Evolutionary conservation across 2,888 invertebrate species (phyloP).

Genomic region (Sympetrum striolatum): DNA sequence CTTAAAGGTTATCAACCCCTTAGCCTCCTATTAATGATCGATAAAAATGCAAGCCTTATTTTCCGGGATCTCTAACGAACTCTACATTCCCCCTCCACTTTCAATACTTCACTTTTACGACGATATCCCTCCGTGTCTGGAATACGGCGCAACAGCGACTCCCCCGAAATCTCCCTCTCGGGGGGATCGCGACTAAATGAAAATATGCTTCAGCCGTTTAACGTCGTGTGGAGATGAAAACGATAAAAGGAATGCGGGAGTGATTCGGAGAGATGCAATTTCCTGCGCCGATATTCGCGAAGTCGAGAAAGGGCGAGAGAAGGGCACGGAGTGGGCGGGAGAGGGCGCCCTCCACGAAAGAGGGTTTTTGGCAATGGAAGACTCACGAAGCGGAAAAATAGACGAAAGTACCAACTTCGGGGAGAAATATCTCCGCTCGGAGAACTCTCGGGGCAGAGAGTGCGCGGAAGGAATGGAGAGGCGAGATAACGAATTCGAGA

Average conservation of each 20-base stretch:
- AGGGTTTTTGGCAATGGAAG: not conserved
- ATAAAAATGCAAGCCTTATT: no score
- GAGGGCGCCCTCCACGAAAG: no score
- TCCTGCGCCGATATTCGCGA: not conserved
- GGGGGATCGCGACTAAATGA: not conserved
- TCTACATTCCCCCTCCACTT: no score
- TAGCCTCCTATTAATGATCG: no score
- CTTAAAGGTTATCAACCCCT: no score
- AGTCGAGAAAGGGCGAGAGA: not conserved
- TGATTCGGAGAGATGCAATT: not conserved
- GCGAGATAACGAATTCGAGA: not conserved
- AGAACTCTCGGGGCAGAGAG: not conserved
- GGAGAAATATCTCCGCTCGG: not conserved
- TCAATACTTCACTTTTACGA: no score
- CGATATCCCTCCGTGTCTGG: no score
- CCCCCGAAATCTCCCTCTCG: not conserved
- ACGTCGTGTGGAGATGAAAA: not conserved
- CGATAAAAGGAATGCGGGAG: not conserved
- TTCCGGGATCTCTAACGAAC: no score
- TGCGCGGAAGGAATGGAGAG: not conserved
- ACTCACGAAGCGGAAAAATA: not conserved
- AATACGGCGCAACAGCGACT: no score
- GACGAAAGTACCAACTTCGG: not conserved
- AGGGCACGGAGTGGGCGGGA: not conserved
- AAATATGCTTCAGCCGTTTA: not conserved